These are phyloP conservation scores for Apostichopus leukothele DNA, from an alignment of 53 echinoderm and acorn worm genomes.

Conservation along the genomic window DNA sequence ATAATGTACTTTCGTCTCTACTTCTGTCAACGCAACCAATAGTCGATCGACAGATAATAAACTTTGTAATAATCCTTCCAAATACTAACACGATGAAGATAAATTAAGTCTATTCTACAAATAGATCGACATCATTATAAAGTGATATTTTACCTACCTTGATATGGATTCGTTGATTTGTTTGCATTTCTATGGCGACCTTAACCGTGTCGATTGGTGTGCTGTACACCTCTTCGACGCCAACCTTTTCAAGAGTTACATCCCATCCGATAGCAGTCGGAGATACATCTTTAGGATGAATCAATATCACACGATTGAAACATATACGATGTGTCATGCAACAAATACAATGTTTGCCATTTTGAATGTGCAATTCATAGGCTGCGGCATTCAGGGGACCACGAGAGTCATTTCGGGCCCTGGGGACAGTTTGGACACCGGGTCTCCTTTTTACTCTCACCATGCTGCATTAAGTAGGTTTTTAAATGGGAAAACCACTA, in stretches of 20 bases:
- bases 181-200: constrained; percentile 57
- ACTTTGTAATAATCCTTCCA: not conserved
- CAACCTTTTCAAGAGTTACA: constrained; percentile 39
- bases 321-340: no score
- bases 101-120: not conserved
- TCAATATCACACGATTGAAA: not conserved
- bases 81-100: not conserved
- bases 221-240: constrained; percentile 48
- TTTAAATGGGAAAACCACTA: no score
- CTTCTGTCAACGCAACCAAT: no score
- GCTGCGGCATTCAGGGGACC: no score
- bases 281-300: not conserved
- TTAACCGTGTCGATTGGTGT: constrained; percentile 48
- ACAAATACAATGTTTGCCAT: no score
- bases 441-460: no score
- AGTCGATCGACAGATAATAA: not conserved
- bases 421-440: no score
- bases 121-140: not conserved
- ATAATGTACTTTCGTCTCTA: no score
- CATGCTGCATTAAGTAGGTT: no score
- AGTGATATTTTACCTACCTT: constrained; percentile 52
- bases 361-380: no score
- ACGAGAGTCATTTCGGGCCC: no score
- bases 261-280: constrained; percentile 55
- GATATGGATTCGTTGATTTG: constrained; percentile 57